phyloP scores from a whole-genome alignment of 2,888 invertebrate genomes.

The Hesperia comma region DNA sequence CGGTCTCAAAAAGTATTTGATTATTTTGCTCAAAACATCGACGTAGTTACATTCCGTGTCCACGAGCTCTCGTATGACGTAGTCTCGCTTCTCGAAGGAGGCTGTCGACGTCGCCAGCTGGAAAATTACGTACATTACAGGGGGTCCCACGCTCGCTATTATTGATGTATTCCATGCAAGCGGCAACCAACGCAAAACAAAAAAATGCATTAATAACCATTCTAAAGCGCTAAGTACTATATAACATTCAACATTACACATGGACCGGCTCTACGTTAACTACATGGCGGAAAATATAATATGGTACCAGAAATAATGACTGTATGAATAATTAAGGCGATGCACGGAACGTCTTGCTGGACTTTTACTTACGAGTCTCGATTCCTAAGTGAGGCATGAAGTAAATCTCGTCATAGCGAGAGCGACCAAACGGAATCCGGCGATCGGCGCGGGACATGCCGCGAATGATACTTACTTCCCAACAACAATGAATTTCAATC shows the following conservation, averaged over 20 bases:
- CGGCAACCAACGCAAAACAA: slow-evolving; percentile 32
- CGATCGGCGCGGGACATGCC: slow-evolving; percentile 15
- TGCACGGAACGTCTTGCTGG: slow-evolving; percentile 53
- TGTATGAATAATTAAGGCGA: slow-evolving; percentile 68
- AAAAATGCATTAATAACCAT: slow-evolving; percentile 48
- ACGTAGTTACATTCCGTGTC: slow-evolving; percentile 99
- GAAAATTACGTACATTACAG: slow-evolving; percentile 40
- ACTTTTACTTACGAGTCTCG: slow-evolving; percentile 65
- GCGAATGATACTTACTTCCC: slow-evolving; percentile 32
- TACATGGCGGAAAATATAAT: slow-evolving; percentile 55
- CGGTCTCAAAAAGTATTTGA: slow-evolving; percentile 91
- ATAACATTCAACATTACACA: slow-evolving; percentile 45
- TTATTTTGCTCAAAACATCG: slow-evolving; percentile 94
- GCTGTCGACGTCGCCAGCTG: slow-evolving; percentile 82
- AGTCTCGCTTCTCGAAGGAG: slow-evolving; percentile 94
- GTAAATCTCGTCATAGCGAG: slow-evolving; percentile 42
- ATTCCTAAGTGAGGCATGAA: slow-evolving; percentile 51
- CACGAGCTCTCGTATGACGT: slow-evolving; percentile 95
- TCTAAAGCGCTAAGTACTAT: slow-evolving; percentile 27
- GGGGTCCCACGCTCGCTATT: neutral
- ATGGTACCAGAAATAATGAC: slow-evolving; percentile 66
- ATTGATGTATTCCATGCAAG: slow-evolving; percentile 18
- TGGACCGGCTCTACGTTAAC: slow-evolving; percentile 45
- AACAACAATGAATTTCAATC: slow-evolving; percentile 19
- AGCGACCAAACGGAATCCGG: slow-evolving; percentile 33